Percentiles rank a stretch among this genome's conserved stretches.
phyloP scores from a whole-genome alignment of 2,888 invertebrate species.

The Andricus curvator region DNA sequence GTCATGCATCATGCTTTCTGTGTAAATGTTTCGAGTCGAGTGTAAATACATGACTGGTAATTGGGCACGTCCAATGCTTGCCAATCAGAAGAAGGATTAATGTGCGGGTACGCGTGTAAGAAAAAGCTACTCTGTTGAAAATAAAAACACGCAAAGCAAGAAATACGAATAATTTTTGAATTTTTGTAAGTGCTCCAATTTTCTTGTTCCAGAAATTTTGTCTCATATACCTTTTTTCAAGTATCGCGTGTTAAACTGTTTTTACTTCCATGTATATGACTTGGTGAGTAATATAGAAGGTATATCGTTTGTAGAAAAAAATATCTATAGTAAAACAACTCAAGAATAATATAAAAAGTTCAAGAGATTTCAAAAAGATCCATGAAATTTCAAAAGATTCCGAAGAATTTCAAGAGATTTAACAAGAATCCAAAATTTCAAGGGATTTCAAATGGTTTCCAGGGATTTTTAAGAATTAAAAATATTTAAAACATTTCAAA shows the following conservation, averaged over 20 bases:
- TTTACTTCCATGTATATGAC: neutral
- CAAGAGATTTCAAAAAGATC: too few species aligned
- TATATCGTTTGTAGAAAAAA: neutral
- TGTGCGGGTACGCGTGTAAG: constrained; percentile 21
- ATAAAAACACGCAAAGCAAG: neutral
- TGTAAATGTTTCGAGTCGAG: constrained; percentile 32
- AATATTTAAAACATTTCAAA: too few species aligned
- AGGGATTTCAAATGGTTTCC: too few species aligned
- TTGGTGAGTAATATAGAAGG: neutral
- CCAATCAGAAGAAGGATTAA: constrained; percentile 36
- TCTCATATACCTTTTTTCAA: neutral
- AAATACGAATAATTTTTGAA: neutral
- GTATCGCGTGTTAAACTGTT: neutral
- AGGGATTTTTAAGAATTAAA: too few species aligned
- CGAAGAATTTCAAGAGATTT: too few species aligned
- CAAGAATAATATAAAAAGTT: neutral
- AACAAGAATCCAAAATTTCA: too few species aligned
- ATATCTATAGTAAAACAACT: neutral
- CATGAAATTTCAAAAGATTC: too few species aligned
- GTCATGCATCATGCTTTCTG: constrained; percentile 54
- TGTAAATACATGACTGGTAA: constrained; percentile 41
- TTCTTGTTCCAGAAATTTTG: neutral
- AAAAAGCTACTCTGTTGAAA: constrained; percentile 5
- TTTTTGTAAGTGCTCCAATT: neutral
- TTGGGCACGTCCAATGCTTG: constrained; percentile 35